Evolutionary conservation across 2,797 vertebrate species (phyloP).

Genomic region (Cygnus olor): DNA sequence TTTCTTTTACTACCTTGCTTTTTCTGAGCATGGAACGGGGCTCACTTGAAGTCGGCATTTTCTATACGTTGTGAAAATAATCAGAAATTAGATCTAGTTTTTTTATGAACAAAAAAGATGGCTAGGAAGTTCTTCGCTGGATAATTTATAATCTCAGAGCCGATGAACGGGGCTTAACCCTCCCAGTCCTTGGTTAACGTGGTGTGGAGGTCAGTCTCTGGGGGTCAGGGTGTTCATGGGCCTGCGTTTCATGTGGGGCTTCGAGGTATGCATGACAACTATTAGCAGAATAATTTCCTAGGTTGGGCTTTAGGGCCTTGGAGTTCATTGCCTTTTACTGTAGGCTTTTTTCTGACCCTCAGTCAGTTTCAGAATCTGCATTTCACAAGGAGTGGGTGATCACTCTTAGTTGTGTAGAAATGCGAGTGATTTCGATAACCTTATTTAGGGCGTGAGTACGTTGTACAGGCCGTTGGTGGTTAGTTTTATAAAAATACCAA

Average conservation of each 20-base stretch:
- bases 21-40: not conserved
- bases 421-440: not conserved
- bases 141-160: not conserved
- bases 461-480: not conserved
- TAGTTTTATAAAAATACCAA: not conserved
- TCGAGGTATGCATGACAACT: not conserved
- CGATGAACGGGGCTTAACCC: not conserved
- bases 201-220: not conserved
- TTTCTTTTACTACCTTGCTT: not conserved
- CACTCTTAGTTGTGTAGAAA: not conserved
- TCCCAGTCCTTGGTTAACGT: not conserved
- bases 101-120: not conserved
- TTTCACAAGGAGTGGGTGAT: not conserved
- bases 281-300: not conserved
- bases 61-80: not conserved
- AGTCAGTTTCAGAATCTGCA: fast-evolving
- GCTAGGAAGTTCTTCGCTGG: not conserved
- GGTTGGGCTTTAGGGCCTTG: not conserved
- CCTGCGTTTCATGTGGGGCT: not conserved
- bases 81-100: not conserved
- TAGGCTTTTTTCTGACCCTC: not conserved
- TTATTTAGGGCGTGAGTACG: not conserved
- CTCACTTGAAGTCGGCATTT: not conserved
- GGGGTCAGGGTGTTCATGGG: not conserved
- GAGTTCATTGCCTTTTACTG: not conserved